Evolutionary conservation across 2,113 vertebrate genomes (phyloP), one percentile per base, ranked within the genome.

Genomic region (Psittacara wagleri): DNA sequence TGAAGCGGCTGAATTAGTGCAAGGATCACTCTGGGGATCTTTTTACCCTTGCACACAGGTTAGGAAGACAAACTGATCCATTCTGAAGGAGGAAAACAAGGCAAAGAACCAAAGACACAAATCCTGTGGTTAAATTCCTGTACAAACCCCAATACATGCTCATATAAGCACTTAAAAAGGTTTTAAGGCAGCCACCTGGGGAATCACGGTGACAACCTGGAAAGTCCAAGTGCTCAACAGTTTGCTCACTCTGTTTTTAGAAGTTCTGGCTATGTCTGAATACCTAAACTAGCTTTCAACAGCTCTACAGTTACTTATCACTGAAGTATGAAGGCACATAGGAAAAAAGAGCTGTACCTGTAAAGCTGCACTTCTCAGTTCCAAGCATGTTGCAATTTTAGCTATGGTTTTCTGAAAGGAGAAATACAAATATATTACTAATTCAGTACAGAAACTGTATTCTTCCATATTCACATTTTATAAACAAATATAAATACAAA

Each of bases 311-410:
- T 62, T 54, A 64, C 22, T 20, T 86, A 15, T 52, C 24, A 55
- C 43, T 49, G 8, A 64, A 87, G 28, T 27, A 82, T 23, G 33
- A 93, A 95, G 62, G 55, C 48, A 85, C 18, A 83, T 1, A 43
- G 35, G 24, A 64, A 76, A 37, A 81, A 78, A 92, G 25, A 74
- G 48, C 24, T 94, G 85, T 97, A 99, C 99, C 99, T 99, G 99
- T 97, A 99, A 97, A 97, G 99, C 98, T 90, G 98, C 98, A 93
- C 99, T 99, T 97, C 99, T 98, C 98, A 99, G 98, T 97, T 99
- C 99, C 97, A 99, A 98, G 93, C 99, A 99, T 98, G 99, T 98
- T 98, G 99, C 99, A 96, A 99, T 98, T 98, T 99, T 99, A 84
- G 98, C 99, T 97, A 99, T 97, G 43, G 98, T 99, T 99, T 99